These are phyloP conservation scores for Saimiri boliviensis DNA, from an alignment of 2,113 vertebrate species.

Conservation along the genomic window DNA sequence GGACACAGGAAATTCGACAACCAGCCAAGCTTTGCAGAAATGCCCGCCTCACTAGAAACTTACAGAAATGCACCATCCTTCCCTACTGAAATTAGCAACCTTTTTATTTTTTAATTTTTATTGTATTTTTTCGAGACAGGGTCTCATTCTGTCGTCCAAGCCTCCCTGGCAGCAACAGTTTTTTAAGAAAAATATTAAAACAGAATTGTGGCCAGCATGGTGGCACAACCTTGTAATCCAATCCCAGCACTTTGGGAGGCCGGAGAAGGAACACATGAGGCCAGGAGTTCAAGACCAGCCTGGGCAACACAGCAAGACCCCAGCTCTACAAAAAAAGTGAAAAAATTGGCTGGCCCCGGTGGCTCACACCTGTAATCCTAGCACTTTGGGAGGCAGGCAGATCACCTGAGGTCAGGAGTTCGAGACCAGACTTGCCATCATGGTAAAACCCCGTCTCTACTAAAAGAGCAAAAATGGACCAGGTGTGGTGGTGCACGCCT, in stretches of 20 bases:
- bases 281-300: neutral
- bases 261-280: neutral
- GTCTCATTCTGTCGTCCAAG: neutral
- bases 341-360: neutral
- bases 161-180: neutral
- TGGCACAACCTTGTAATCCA: neutral
- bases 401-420: neutral
- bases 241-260: neutral
- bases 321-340: neutral
- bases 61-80: rapidly evolving
- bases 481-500: too few relatives aligned
- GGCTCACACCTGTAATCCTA: neutral
- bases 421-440: neutral
- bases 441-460: neutral
- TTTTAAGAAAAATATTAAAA: neutral
- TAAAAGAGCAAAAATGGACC: neutral
- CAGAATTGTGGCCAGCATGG: neutral
- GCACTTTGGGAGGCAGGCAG: neutral
- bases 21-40: neutral
- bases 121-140: neutral
- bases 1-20: neutral
- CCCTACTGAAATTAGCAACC: neutral
- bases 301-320: neutral
- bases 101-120: neutral
- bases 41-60: neutral